Evolutionary conservation across 1,140 invertebrate species (phyloP), one percentile per base, ranked within the genome.

Genomic region (Aphelinus atriplicis): DNA sequence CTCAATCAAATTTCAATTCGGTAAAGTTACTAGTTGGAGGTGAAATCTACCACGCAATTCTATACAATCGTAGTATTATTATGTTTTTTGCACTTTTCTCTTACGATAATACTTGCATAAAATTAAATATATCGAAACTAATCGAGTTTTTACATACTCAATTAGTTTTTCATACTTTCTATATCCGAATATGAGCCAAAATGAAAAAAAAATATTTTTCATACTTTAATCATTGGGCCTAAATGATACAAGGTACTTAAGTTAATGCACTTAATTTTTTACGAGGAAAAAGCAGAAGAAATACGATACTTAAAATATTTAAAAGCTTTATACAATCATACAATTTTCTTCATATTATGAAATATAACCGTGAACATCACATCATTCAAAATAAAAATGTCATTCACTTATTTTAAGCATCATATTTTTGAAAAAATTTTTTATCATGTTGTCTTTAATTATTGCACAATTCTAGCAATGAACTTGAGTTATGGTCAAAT

Each of bases 31-130:
- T 58, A 26, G 57, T 58, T 58, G 45, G 45, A 71, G 60, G 61
- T 71, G 76, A 77, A 26, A n/a, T 3, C 73, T 61, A 26, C 50
- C 55, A 63, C 51, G 9, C 42, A n/a, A 64, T n/a, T 1, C 55
- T 73, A 73, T 55, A 57, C 26, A 26, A 26, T 26, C 26, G 72
- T 69, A 57, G 65, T 79, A 81, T 74, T 72, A 75, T 73, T 79
- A 81, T 60, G 75, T 80, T 80, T 79, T 74, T 80, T 76, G 51
- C 58, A 48, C 71, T 51, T 68, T 73, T 47, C 9, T 75, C 53
- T 76, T 62, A 68, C 57, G 43, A 66, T 73, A 43, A 75, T 71
- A 75, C 45, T 67, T 70, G 58, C 75, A 64, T 53, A 78, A 4
- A 53, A 6, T 53, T 53, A 53, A 53, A 53, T 53, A 53, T 66